phyloP scores from a whole-genome alignment of 2,113 vertebrate species.

The Atractosteus spatula region DNA sequence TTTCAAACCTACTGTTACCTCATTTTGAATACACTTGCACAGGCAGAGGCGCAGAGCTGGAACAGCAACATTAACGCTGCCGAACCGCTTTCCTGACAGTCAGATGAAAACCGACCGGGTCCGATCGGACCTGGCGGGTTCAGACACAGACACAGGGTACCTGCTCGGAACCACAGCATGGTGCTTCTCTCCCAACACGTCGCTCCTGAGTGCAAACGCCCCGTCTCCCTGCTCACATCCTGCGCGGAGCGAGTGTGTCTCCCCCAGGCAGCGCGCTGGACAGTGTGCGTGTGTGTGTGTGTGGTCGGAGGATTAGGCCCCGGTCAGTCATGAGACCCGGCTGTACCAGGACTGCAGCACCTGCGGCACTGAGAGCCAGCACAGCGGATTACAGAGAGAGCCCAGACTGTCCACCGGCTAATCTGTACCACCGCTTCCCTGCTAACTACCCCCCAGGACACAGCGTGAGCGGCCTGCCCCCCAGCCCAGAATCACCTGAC shows the following conservation, averaged over 20 bases:
- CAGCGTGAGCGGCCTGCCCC: too few species aligned
- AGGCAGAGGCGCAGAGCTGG: neutral
- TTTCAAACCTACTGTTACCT: too few species aligned
- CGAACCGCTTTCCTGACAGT: too few species aligned
- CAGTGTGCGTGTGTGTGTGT: constrained; percentile 44
- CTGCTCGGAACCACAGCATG: constrained; percentile 76
- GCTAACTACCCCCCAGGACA: too few species aligned
- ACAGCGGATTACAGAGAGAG: constrained; percentile 59
- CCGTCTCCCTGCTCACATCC: constrained; percentile 42
- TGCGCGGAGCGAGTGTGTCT: constrained; percentile 24
- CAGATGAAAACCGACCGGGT: too few species aligned
- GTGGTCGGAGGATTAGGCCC: constrained; percentile 69
- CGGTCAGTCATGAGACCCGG: constrained; percentile 69
- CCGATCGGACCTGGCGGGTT: too few species aligned
- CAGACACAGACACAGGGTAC: constrained; percentile 46
- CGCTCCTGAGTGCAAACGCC: constrained; percentile 37
- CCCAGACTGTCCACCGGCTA: too few species aligned
- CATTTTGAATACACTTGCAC: neutral
- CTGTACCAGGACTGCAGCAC: constrained; percentile 77
- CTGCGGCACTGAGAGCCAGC: constrained; percentile 53
- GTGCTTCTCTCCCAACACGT: constrained; percentile 60
- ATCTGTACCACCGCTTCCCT: too few species aligned
- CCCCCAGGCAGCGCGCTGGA: constrained; percentile 18
- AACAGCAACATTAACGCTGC: too few species aligned
- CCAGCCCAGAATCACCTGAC: too few species aligned